These are phyloP conservation scores for Drosophila nigricruria DNA, from an alignment of 2,888 invertebrate species.

Conservation along the genomic window DNA sequence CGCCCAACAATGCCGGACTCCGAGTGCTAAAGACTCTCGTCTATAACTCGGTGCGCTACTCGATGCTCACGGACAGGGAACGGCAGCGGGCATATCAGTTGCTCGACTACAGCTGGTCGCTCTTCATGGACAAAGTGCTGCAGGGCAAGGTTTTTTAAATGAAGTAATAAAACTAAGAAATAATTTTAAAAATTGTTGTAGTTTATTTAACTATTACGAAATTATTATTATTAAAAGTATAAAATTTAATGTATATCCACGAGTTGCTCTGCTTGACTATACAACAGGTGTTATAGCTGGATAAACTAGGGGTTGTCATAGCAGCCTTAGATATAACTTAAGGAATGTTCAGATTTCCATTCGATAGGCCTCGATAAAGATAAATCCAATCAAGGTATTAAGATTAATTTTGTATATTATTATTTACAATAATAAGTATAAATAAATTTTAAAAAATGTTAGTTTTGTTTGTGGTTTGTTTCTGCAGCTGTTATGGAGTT, in stretches of 20 bases:
- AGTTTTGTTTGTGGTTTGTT: too few species aligned
- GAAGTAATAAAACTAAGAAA: background rate
- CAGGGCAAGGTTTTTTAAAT: slow-evolving; percentile 68
- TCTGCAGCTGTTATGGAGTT: background rate
- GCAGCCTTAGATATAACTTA: too few species aligned
- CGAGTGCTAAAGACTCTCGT: slow-evolving; percentile 88
- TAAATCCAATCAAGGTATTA: background rate
- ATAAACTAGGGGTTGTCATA: too few species aligned
- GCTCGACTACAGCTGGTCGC: slow-evolving; percentile 76
- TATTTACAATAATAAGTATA: background rate
- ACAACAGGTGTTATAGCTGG: background rate
- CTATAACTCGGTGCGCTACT: slow-evolving; percentile 87
- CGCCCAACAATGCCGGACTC: slow-evolving; percentile 87
- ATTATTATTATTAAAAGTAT: background rate
- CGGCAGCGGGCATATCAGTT: slow-evolving; percentile 61
- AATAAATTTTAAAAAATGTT: too few species aligned
- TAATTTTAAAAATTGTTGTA: background rate
- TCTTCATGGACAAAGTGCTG: slow-evolving; percentile 77
- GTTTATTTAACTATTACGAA: background rate
- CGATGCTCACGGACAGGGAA: slow-evolving; percentile 71
- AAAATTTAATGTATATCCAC: background rate
- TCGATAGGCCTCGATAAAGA: background rate
- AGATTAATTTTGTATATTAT: background rate
- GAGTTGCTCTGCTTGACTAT: too few species aligned
- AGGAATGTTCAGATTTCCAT: background rate